Base-by-base conservation (phyloP, 2,797 vertebrate genomes). In the Falco naumanni region DNA sequence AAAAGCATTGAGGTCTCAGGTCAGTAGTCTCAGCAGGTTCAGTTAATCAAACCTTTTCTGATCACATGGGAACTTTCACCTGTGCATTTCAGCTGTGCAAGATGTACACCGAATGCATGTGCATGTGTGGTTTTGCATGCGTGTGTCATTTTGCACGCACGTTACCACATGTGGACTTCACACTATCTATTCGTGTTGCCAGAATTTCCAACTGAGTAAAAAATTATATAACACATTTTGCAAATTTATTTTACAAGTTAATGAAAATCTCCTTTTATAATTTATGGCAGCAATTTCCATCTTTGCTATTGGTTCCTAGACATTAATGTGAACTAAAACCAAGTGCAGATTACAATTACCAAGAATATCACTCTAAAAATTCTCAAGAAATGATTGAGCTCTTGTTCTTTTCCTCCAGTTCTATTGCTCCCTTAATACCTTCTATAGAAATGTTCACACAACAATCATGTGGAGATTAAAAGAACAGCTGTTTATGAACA, bases 401-500 rank as follows among this genome's bases (percentile, higher is more conserved):
- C 57, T 57, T 57, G 22, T 41, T 80, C 71, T 87, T 66, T 90
- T 76, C 70, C 43, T 87, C 39, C 31, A 60, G 24, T 59, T 89
- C 63, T 64, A 57, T 66, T 77, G n/a, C n/a, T 96, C 75, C 56
- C 48, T 92, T 90, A 92, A 59, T 87, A 59, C 9, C 43, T 92
- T 95, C 81, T 70, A 19, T 76, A 78, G 56, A 89, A 92, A 87
- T 54, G 57, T 78, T 94, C 87, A 72, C n/a, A 68, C 39, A 87
- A 61, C 59, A 90, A 74, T 34, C 71, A 87, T 65, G 57, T 25
- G n/a, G 57, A 68, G 47, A 77, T 85, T 94, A 83, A 89, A 90
- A 86, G 68, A 91, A 81, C 87, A 95, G 59, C 50, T 95, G 89
- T 72, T 83, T 87, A 69, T 63, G 84, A 87, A 19, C 61, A 92